Evolutionary conservation across 2,113 vertebrate species (phyloP), one percentile per base, ranked within the genome.

Genomic region (Melanotaenia duboulayi): DNA sequence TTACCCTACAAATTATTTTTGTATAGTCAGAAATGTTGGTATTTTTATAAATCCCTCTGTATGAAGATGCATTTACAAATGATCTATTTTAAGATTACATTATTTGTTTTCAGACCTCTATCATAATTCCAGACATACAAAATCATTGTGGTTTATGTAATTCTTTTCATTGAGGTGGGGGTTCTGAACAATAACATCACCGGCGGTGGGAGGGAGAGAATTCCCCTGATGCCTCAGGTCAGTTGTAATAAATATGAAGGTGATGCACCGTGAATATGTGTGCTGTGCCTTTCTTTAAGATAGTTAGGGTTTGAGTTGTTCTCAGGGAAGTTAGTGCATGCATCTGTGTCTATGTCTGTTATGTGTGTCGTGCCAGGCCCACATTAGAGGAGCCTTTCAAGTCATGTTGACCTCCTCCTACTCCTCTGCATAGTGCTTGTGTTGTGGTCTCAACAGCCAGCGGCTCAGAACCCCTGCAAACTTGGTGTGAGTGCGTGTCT

Each of bases 381-480:
- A 92, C 86, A 93, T 95, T 93, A 92, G 93, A 93, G 81, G 80
- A 84, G 85, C 81, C 94, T 95, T 95, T 92, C 78, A 93, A 93
- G 93, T 94, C 89, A 88, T 86, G 90, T 89, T 86, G 83, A 78
- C 87, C 81, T 88, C 81, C 84, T 90, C 93, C 94, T 89, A 89
- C 94, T 92, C 90, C 71, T 92, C 92, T 92, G 88, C 90, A 90
- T 90, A 92, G 78, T 28, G 64, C 84, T 90, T 95, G 93, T 95
- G 93, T 94, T 94, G 92, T 95, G 95, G 94, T 94, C 80, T 84
- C 76, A 83, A 83, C 91, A 92, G 90, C 79, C 86, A 78, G 73
- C 89, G 90, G 94, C 93, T 80, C 80, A 90, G 90, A 90, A 79
- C 82, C 80, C 81, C 83, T 74, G 73, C 65, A 35, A 86, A 84